Conservation (phyloP, 2,888 invertebrate genomes). For the Mylabris sibirica region DNA sequence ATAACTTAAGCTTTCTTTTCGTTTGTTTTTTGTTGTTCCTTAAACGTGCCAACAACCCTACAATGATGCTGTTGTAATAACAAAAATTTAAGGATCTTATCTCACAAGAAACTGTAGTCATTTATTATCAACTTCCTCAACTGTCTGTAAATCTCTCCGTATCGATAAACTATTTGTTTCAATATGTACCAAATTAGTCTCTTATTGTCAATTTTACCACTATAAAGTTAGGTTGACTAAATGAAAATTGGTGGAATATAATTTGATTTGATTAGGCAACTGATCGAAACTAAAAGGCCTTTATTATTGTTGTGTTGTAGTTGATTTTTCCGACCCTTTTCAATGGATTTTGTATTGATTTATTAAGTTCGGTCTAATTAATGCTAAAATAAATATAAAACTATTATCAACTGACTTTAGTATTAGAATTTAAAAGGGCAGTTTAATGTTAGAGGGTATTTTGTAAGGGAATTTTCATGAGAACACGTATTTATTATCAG, state of each 20-base stretch:
- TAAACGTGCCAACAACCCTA: too few species aligned
- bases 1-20: too few species aligned
- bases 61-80: neutral
- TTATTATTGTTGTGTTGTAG: neutral
- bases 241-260: neutral
- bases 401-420: neutral
- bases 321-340: neutral
- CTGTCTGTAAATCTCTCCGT: neutral
- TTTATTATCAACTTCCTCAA: neutral
- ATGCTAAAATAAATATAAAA: neutral
- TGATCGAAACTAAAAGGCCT: neutral
- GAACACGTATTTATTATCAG: neutral
- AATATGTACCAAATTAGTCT: neutral
- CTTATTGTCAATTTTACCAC: neutral
- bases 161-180: neutral
- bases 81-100: neutral
- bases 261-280: neutral
- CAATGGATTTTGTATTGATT: neutral
- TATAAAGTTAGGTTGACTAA: neutral
- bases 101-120: neutral
- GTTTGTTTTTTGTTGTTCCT: too few species aligned
- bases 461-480: neutral
- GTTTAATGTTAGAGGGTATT: neutral
- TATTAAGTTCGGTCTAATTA: neutral
- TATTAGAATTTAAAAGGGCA: constrained; percentile 2